phyloP scores from a whole-genome alignment of 2,888 invertebrate genomes.

The Philaethria dido region DNA sequence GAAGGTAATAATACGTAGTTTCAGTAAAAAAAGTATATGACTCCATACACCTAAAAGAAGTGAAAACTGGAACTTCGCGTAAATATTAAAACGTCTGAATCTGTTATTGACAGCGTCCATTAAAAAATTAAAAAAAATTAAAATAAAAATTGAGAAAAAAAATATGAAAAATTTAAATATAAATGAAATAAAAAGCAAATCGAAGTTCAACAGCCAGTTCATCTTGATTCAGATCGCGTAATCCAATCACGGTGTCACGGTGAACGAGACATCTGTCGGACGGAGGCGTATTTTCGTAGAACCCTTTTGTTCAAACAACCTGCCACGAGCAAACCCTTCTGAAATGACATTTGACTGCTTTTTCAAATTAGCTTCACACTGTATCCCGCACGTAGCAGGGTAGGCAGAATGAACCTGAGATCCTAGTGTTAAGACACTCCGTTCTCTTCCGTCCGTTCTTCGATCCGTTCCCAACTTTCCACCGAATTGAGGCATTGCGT shows the following conservation, averaged over 20 bases:
- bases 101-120: neutral
- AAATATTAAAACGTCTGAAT: neutral
- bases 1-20: too few relatives aligned
- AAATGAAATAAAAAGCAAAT: constrained; percentile 28
- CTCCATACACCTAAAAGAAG: too few relatives aligned
- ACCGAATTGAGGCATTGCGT: too few relatives aligned
- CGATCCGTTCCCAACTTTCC: too few relatives aligned
- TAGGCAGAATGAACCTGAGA: too few relatives aligned
- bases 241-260: constrained; percentile 63
- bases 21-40: too few relatives aligned
- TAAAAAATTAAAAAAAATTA: neutral
- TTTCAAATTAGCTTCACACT: too few relatives aligned
- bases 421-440: too few relatives aligned
- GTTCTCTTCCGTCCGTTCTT: too few relatives aligned
- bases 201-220: constrained; percentile 23
- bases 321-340: constrained; percentile 71
- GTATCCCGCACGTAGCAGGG: too few relatives aligned
- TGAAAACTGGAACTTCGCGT: neutral
- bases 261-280: constrained; percentile 49
- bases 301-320: constrained; percentile 78
- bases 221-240: constrained; percentile 66
- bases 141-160: neutral
- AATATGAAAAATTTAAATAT: constrained; percentile 17
- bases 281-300: constrained; percentile 56
- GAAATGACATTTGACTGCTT: constrained; percentile 75